Percentiles rank a stretch among this genome's conserved stretches.
These are phyloP conservation scores for Lasioglossum figueresi DNA, from an alignment of 2,888 invertebrate species.

Conservation along the genomic window DNA sequence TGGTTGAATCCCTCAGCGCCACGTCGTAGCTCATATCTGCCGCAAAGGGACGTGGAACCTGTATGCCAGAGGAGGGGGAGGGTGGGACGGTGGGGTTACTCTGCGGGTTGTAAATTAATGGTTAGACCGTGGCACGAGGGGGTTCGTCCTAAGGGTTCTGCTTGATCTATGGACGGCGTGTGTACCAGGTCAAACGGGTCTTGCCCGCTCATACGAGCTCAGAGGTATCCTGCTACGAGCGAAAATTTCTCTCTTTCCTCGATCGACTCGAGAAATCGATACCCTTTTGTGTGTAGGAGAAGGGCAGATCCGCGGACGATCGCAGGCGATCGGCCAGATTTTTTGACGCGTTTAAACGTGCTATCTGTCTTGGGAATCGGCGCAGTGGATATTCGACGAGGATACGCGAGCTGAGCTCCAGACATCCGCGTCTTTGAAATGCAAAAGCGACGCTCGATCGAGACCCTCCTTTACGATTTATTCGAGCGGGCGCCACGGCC, in stretches of 20 bases:
- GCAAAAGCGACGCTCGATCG: slow-evolving; percentile 50
- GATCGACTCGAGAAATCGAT: slow-evolving; percentile 53
- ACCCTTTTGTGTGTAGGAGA: background rate
- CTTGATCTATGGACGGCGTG: slow-evolving; percentile 81
- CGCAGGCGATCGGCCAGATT: background rate
- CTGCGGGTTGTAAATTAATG: slow-evolving; percentile 83
- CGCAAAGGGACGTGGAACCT: slow-evolving; percentile 78
- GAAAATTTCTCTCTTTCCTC: slow-evolving; percentile 63
- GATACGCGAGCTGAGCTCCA: slow-evolving; percentile 30
- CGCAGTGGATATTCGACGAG: slow-evolving; percentile 18
- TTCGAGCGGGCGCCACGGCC: slow-evolving; percentile 29
- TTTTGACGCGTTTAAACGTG: slow-evolving; percentile 28
- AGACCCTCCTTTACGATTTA: slow-evolving; percentile 58
- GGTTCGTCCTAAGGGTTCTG: slow-evolving; percentile 79
- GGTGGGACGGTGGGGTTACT: slow-evolving; percentile 78
- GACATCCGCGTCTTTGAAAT: slow-evolving; percentile 32
- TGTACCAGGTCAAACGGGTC: slow-evolving; percentile 79
- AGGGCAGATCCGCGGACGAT: background rate
- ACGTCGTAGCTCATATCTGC: slow-evolving; percentile 81
- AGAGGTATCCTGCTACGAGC: background rate
- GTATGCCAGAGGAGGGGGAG: slow-evolving; percentile 65
- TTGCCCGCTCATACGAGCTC: slow-evolving; percentile 71
- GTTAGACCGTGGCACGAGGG: slow-evolving; percentile 78
- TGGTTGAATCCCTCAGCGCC: slow-evolving; percentile 76
- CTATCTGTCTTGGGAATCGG: slow-evolving; percentile 47